Conservation (phyloP, 2,113 vertebrate species). For the Corvus hawaiiensis region DNA sequence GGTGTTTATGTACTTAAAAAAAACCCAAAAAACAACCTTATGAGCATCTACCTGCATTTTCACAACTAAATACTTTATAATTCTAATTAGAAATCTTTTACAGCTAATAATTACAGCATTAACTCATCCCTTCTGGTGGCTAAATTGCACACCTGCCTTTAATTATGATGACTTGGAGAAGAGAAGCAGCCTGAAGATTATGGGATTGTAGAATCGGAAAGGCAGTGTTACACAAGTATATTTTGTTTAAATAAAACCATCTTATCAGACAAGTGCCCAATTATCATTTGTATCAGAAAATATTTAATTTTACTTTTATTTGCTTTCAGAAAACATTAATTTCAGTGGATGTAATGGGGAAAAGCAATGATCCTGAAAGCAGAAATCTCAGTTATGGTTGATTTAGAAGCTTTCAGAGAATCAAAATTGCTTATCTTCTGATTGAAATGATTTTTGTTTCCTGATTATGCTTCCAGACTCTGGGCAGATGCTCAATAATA, state of each 20-base stretch:
- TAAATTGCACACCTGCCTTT: slow-evolving; percentile 51
- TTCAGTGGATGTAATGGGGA: not conserved
- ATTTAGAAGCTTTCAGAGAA: not conserved
- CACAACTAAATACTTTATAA: not conserved
- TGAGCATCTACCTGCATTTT: not conserved
- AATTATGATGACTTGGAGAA: slow-evolving; percentile 40
- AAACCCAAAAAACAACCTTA: not conserved
- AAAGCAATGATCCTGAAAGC: slow-evolving; percentile 21
- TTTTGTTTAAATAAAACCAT: slow-evolving; percentile 55
- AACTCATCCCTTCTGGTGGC: slow-evolving; percentile 37
- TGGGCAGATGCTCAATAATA: not conserved
- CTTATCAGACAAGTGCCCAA: slow-evolving; percentile 43
- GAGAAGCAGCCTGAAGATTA: slow-evolving; percentile 25
- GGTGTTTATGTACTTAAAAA: not conserved
- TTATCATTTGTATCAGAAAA: slow-evolving; percentile 62
- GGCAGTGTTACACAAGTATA: not conserved
- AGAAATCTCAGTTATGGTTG: not conserved
- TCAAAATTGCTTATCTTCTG: not conserved
- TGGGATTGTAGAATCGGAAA: not conserved
- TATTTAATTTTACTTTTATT: slow-evolving; percentile 49
- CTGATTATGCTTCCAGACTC: not conserved
- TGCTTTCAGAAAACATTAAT: slow-evolving; percentile 61
- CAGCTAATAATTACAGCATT: slow-evolving; percentile 51
- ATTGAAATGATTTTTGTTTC: not conserved
- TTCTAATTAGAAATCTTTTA: slow-evolving; percentile 34